Evolutionary conservation across 2,888 invertebrate species (phyloP), one percentile per base, ranked within the genome.

Genomic region (Troilus luridus): DNA sequence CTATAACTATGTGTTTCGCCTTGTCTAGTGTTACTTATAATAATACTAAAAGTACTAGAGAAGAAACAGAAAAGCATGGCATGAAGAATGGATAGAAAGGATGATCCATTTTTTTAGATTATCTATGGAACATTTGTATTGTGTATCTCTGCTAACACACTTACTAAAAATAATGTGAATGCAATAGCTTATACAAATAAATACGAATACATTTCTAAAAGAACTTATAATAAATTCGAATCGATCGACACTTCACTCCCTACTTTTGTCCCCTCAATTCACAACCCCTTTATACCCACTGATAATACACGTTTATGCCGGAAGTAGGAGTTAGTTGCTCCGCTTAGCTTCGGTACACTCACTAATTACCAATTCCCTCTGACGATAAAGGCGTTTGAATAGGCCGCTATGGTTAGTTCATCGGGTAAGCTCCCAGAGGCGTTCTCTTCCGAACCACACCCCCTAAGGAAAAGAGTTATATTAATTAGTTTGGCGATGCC

Each of bases 401-500:
- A 27, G 72, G 17, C 27, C 27, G 72, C 21, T 77, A 77, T 77
- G 72, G 72, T 77, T 77, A 17, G 72, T 41, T 77, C 41, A 17
- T 41, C 27, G 17, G 72, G 19, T 41, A 41, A 27, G 27, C 27
- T 21, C 41, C 41, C 41, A 3, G 72, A 77, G 72, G 17, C 27
- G 27, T 17, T 27, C 72, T 72, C 72, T 72, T 41, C 72, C 72
- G 17, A 72, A 77, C 72, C 72, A 77, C 72, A 77, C 41, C 27
- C 27, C 41, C 72, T 0, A 3, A 77, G 72, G 27, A 41, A 85
- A 85, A 85, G 85, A 85, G 85, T 85, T 56, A 56, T 58, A 11
- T 56, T 85, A 85, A 85, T 85, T 56, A 85, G 54, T 85, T 85
- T 85, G 85, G 85, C 85, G 85, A 56, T 85, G n/a, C 85, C 56